Evolutionary conservation across 2,888 invertebrate species (phyloP), one percentile per base, ranked within the genome.

Genomic region (Lasioglossum zephyrum): DNA sequence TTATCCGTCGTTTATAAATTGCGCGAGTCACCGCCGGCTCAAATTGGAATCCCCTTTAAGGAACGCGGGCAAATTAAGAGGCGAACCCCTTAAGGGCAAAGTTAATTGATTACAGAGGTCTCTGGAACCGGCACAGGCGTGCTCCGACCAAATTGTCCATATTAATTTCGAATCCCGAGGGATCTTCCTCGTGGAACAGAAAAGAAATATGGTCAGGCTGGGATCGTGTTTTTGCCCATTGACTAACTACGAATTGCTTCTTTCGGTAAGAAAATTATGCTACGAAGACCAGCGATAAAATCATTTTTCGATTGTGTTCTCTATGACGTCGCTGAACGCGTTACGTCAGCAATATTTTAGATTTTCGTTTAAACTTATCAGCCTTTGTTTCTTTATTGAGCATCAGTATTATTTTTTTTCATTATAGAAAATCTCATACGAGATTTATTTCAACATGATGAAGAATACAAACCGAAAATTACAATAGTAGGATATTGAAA

Each of bases 1-100:
- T 77, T 77, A 77, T 60, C 69, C 16, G n/a, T 36, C 49, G 41
- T 73, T 77, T 49, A 49, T 49, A 63, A 81, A 81, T 73, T 72
- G 47, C 31, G n/a, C 26, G n/a, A 49, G 75, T 31, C 31, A 66
- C 16, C 18, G 26, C 13, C 36, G 57, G 11, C 74, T 70, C 26
- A 49, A 26, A 44, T 70, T 57, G 11, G 70, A 47, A 80, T 18
- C n/a, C 26, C 63, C 22, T 53, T 73, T 57, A 47, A 60, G n/a
- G 16, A 18, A 49, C 73, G 69, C 22, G 26, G 31, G 63, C 63
- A 70, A 80, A 80, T 74, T 82, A 53, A 63, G 18, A 70, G 11
- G 44, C 18, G 9, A 22, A 8, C n/a, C 22, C 44, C 47, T 44
- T 18, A 44, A 80, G 74, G 57, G 22, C 47, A 60, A 18, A 5